Evolutionary conservation across 2,113 vertebrate species (phyloP).

Genomic region (Hydropotes inermis): DNA sequence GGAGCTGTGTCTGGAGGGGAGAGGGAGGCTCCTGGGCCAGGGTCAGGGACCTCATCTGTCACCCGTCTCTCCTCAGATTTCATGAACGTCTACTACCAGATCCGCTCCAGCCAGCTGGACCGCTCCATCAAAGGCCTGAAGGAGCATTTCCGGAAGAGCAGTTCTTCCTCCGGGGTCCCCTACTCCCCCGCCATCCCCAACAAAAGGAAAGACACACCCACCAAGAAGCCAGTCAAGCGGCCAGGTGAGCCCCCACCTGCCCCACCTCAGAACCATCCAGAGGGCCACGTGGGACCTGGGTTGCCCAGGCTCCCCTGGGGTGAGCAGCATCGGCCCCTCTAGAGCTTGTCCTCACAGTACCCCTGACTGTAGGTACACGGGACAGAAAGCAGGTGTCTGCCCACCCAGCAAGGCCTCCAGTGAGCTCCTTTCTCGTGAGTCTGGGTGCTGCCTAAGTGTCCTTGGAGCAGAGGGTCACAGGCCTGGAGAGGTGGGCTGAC

Average conservation of each 20-base stretch:
- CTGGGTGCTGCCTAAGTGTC: background rate
- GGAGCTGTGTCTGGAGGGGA: background rate
- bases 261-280: background rate
- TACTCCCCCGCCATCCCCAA: constrained; percentile 96
- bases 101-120: constrained; percentile 94
- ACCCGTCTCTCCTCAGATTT: constrained; percentile 86
- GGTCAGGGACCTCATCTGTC: background rate
- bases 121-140: constrained; percentile 96
- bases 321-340: background rate
- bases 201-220: constrained; percentile 98
- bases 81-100: constrained; percentile 99
- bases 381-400: background rate
- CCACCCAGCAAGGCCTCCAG: background rate
- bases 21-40: fast-evolving
- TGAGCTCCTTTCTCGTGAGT: background rate
- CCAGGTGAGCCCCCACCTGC: constrained; percentile 86
- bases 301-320: background rate
- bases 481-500: background rate
- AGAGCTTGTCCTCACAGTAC: background rate
- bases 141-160: constrained; percentile 97
- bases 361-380: background rate
- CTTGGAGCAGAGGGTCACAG: background rate
- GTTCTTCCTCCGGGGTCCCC: constrained; percentile 88
- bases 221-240: constrained; percentile 93
- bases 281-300: background rate